Conservation (phyloP, 2,797 vertebrate genomes). For the Myotis pilosus region DNA sequence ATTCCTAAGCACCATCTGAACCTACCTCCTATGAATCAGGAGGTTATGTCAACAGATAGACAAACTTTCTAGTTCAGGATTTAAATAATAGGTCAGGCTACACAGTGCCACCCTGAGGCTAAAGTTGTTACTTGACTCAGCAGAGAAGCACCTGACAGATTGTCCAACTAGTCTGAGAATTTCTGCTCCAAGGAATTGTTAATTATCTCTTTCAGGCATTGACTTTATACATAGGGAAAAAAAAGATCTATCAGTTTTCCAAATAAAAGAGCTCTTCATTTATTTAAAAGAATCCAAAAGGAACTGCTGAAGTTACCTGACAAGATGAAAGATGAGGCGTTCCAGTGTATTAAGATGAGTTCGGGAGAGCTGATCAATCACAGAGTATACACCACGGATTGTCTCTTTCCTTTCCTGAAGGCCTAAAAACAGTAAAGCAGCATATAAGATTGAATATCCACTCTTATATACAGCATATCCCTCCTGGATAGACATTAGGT, state of each 20-base stretch:
- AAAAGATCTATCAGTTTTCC: not conserved
- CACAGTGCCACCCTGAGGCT: not conserved
- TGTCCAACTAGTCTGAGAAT: not conserved
- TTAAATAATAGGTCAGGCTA: not conserved
- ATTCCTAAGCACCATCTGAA: not conserved
- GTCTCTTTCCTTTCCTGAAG: conserved; percentile 95
- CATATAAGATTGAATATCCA: not conserved
- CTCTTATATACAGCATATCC: not conserved
- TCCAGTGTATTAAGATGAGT: conserved; percentile 96
- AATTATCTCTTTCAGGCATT: not conserved
- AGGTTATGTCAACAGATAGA: not conserved
- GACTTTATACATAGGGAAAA: not conserved
- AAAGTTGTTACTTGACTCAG: not conserved
- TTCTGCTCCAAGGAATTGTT: conserved; percentile 48
- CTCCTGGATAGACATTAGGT: not conserved
- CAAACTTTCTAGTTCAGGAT: not conserved
- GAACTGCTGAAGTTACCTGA: conserved; percentile 87
- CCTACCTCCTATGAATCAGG: not conserved
- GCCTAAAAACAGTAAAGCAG: conserved; percentile 82
- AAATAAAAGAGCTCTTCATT: conserved; percentile 7
- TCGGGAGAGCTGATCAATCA: conserved; percentile 97
- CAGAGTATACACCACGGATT: conserved; percentile 92
- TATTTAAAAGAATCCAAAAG: conserved; percentile 2
- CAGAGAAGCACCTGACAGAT: not conserved
- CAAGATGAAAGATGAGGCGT: conserved; percentile 97